These are phyloP conservation scores for Phania funesta DNA, from an alignment of 2,888 invertebrate genomes.

Conservation along the genomic window DNA sequence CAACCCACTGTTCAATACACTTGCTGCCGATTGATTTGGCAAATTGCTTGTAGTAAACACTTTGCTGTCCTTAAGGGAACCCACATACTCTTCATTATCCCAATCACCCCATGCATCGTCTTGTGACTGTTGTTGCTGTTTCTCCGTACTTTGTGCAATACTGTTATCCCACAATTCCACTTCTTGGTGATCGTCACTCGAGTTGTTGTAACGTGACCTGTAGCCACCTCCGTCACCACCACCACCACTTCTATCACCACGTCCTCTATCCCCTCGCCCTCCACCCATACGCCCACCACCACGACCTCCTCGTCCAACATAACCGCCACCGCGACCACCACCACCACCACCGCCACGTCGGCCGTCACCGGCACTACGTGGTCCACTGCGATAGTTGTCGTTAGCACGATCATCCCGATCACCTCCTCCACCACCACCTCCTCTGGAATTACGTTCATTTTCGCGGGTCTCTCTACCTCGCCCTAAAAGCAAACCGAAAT, in stretches of 20 bases:
- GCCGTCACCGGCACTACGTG: constrained; percentile 72
- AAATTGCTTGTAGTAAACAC: constrained; percentile 89
- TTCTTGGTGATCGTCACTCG: constrained; percentile 79
- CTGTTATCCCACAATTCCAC: constrained; percentile 84
- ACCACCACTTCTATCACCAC: constrained; percentile 81
- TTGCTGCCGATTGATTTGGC: constrained; percentile 76
- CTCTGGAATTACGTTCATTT: constrained; percentile 82
- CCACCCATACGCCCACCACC: constrained; percentile 81
- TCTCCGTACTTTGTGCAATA: constrained; percentile 79
- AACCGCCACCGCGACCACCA: constrained; percentile 80
- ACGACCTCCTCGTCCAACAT: constrained; percentile 80
- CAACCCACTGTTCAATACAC: constrained; percentile 73
- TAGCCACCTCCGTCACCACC: constrained; percentile 73
- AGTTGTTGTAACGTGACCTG: constrained; percentile 74
- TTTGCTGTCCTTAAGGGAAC: constrained; percentile 95
- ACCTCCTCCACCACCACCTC: constrained; percentile 72
- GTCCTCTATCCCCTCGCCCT: constrained; percentile 81
- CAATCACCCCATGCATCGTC: constrained; percentile 85
- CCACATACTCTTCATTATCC: constrained; percentile 97
- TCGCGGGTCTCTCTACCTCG: constrained; percentile 85
- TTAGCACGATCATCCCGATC: constrained; percentile 69
- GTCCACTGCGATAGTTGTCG: constrained; percentile 71
- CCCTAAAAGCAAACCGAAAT: constrained; percentile 77
- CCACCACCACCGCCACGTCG: constrained; percentile 79
- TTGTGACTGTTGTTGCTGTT: constrained; percentile 76